phyloP scores from a whole-genome alignment of 2,797 vertebrate genomes.

The Pseudotriccus pelzelni region DNA sequence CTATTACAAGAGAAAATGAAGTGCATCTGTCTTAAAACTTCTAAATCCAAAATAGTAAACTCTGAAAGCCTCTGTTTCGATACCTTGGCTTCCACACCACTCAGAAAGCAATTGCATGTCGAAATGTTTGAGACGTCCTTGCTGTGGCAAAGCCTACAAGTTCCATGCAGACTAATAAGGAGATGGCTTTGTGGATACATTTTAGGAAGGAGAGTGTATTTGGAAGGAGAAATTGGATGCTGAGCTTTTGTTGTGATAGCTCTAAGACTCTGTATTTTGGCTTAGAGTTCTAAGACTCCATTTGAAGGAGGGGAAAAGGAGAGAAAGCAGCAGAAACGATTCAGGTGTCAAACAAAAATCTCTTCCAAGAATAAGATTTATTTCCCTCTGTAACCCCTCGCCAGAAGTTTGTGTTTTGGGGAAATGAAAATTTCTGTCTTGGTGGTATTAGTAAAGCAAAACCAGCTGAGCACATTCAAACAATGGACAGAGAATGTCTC shows the following conservation, averaged over 20 bases:
- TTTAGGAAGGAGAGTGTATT: conserved; percentile 11
- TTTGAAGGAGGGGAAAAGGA: conserved; percentile 47
- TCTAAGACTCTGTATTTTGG: conserved; percentile 49
- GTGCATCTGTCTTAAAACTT: neutral
- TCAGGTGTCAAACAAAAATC: conserved; percentile 70
- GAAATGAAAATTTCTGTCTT: conserved; percentile 62
- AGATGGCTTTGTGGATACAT: neutral
- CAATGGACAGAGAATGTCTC: conserved; percentile 19
- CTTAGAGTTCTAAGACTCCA: conserved; percentile 47
- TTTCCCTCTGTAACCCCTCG: conserved; percentile 54
- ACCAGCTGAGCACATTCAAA: conserved; percentile 64
- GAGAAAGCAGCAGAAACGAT: conserved; percentile 62
- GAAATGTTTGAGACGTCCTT: neutral
- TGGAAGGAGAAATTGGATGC: conserved; percentile 53
- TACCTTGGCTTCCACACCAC: neutral
- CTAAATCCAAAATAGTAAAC: neutral
- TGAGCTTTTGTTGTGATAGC: conserved; percentile 54
- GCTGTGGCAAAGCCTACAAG: neutral
- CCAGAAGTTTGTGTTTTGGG: conserved; percentile 59
- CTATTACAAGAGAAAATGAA: neutral
- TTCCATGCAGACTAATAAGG: neutral
- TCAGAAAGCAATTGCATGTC: neutral
- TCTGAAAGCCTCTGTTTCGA: neutral
- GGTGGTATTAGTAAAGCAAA: conserved; percentile 66
- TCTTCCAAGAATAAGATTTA: conserved; percentile 75